phyloP scores from a whole-genome alignment of 1,140 invertebrate genomes.

The Homalodisca vitripennis region DNA sequence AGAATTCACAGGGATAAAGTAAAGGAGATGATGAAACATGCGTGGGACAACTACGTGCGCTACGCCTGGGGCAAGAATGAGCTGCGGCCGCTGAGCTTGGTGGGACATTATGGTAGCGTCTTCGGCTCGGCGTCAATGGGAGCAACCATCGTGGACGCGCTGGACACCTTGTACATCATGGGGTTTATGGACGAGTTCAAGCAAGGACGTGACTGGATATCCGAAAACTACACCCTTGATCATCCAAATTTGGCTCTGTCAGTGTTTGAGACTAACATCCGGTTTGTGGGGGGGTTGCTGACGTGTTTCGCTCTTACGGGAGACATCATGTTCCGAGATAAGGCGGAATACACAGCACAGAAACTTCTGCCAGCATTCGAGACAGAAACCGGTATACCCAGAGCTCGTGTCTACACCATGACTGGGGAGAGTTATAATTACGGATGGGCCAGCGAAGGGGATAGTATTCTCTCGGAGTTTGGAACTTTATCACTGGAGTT shows the following conservation, averaged over 20 bases:
- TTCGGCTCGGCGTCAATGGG: conserved; percentile 90
- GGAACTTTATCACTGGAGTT: conserved; percentile 96
- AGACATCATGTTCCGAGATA: conserved; percentile 89
- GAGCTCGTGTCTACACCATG: neutral
- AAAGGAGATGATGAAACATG: conserved; percentile 85
- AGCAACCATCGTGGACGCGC: conserved; percentile 92
- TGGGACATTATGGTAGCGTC: conserved; percentile 88
- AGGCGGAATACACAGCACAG: conserved; percentile 46
- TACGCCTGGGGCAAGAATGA: conserved; percentile 99
- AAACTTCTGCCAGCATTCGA: neutral
- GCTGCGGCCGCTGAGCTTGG: conserved; percentile 82
- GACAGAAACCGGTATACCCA: neutral
- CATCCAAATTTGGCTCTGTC: conserved; percentile 84
- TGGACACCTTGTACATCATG: conserved; percentile 97
- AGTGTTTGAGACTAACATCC: conserved; percentile 96
- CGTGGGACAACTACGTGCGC: conserved; percentile 90
- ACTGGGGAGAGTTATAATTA: neutral
- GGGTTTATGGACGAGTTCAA: conserved; percentile 89
- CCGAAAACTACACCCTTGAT: conserved; percentile 74
- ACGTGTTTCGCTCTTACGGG: conserved; percentile 90
- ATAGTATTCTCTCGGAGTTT: conserved; percentile 94
- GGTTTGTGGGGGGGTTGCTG: conserved; percentile 92
- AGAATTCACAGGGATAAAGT: neutral
- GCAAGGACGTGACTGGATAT: conserved; percentile 89
- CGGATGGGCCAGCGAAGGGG: conserved; percentile 67